Percentiles rank a stretch among this genome's conserved stretches.
Conservation (phyloP, 2,888 invertebrate species). For the Myopa tessellatipennis region DNA sequence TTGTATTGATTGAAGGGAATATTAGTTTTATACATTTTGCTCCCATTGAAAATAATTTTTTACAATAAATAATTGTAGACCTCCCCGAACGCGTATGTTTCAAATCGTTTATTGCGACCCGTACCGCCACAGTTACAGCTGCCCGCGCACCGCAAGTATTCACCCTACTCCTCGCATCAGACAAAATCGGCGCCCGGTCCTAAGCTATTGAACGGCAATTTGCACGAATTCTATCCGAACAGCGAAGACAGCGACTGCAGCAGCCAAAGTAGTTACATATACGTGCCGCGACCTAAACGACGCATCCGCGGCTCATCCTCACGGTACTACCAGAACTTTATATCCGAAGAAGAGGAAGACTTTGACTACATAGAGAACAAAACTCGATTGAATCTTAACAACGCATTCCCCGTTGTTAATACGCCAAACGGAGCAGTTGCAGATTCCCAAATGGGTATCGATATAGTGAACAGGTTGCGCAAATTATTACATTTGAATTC, state of each 20-base stretch:
- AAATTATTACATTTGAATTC: constrained; percentile 46
- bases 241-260: constrained; percentile 39
- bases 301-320: background rate
- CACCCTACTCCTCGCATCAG: background rate
- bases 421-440: background rate
- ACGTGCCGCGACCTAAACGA: constrained; percentile 21
- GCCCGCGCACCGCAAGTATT: background rate
- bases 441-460: constrained; percentile 62
- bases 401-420: constrained; percentile 20
- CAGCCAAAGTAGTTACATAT: constrained; percentile 39
- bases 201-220: constrained; percentile 43
- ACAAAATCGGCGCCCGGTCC: background rate
- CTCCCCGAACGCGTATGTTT: too few species aligned
- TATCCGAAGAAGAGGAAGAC: constrained; percentile 24
- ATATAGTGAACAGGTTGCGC: constrained; percentile 53
- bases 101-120: constrained; percentile 35
- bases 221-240: constrained; percentile 22
- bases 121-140: constrained; percentile 48
- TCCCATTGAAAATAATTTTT: too few species aligned
- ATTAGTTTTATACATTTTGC: too few species aligned
- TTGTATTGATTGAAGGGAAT: too few species aligned
- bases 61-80: too few species aligned
- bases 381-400: constrained; percentile 17
- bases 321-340: background rate
- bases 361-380: constrained; percentile 6